Evolutionary conservation across 2,888 invertebrate species (phyloP).

Genomic region (Calliphora vomitoria): DNA sequence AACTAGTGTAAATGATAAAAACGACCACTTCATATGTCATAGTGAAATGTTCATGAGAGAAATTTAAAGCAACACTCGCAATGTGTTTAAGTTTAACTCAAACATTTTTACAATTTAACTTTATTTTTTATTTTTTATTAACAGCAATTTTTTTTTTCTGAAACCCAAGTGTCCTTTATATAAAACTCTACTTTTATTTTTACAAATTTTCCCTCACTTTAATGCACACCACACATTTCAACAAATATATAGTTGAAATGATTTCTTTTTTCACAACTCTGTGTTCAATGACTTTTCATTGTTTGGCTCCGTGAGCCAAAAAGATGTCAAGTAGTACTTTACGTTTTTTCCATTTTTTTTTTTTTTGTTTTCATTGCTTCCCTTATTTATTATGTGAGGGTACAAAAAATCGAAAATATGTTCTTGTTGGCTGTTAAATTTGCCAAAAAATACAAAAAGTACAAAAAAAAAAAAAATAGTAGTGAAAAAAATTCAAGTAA

Average conservation of each 20-base stretch:
- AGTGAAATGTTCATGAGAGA: neutral
- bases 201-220: neutral
- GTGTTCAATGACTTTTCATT: conserved; percentile 73
- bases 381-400: conserved; percentile 40
- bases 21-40: neutral
- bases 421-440: conserved; percentile 59
- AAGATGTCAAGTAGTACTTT: conserved; percentile 73
- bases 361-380: neutral
- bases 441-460: conserved; percentile 35
- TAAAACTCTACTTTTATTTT: neutral
- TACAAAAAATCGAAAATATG: conserved; percentile 61
- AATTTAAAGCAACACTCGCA: neutral
- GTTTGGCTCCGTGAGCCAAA: conserved; percentile 69
- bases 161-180: conserved; percentile 8
- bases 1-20: neutral
- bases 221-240: neutral
- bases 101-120: conserved; percentile 18
- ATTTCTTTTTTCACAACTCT: conserved; percentile 46
- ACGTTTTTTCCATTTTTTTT: conserved; percentile 25
- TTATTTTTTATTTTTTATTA: neutral
- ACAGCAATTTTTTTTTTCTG: neutral
- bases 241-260: neutral
- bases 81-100: neutral
- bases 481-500: conserved; percentile 54
- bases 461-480: conserved; percentile 6